Percentiles rank a stretch among this genome's conserved stretches.
These are phyloP conservation scores for Scaptomyza reducta DNA, from an alignment of 2,888 invertebrate species.

Conservation along the genomic window DNA sequence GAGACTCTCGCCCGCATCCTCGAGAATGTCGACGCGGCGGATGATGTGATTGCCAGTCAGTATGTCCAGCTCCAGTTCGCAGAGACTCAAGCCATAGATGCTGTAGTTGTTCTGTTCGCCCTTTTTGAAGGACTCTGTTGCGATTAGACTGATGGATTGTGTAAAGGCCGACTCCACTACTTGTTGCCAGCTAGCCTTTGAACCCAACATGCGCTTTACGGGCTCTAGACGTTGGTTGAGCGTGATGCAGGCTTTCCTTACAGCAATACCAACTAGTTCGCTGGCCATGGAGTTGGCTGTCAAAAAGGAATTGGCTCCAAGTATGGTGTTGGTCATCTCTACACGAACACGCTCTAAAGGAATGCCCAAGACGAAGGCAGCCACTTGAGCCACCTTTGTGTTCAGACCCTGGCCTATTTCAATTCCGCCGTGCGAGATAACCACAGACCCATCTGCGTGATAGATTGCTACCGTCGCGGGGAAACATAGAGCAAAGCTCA, in stretches of 20 bases:
- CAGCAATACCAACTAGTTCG: conserved; percentile 87
- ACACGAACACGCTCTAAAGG: conserved; percentile 53
- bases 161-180: conserved; percentile 52
- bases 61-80: conserved; percentile 91
- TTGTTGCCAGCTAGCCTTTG: conserved; percentile 85
- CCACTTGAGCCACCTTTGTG: conserved; percentile 90
- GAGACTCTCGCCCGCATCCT: conserved; percentile 90
- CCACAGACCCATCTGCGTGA: conserved; percentile 89
- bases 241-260: conserved; percentile 87
- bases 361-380: conserved; percentile 89
- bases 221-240: conserved; percentile 87
- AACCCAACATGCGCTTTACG: conserved; percentile 84
- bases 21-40: conserved; percentile 88
- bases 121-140: conserved; percentile 86
- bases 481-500: conserved; percentile 83
- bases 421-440: conserved; percentile 89
- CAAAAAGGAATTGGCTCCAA: conserved; percentile 85
- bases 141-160: conserved; percentile 86
- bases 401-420: conserved; percentile 90
- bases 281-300: conserved; percentile 88
- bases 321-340: conserved; percentile 80
- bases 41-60: conserved; percentile 90
- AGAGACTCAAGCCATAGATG: conserved; percentile 87
- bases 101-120: conserved; percentile 86
- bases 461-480: conserved; percentile 88